A percentile compares a stretch with the other conserved stretches of the same genome.
Evolutionary conservation across 2,113 vertebrate genomes (phyloP).

Genomic region (Melospiza melodia): DNA sequence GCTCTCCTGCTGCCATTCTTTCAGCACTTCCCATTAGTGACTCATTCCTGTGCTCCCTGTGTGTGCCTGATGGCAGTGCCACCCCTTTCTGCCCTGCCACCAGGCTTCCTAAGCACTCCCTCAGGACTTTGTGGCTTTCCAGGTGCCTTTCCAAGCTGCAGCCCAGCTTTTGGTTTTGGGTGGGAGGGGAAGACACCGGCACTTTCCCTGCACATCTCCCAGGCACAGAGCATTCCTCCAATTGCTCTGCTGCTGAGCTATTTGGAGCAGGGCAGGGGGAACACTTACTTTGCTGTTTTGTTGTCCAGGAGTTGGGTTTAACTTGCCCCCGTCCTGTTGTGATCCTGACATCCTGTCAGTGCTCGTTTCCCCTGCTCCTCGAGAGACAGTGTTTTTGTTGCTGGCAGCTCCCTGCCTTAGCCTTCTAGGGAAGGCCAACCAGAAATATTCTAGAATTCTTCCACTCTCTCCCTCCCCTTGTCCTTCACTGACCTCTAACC

Average conservation of each 20-base stretch:
- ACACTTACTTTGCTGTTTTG: neutral
- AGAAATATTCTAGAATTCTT: conserved; percentile 24
- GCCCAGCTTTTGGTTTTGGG: neutral
- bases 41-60: rapidly evolving
- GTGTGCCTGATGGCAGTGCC: neutral
- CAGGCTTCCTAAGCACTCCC: neutral
- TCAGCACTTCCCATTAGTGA: rapidly evolving
- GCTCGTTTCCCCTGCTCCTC: neutral
- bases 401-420: neutral
- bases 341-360: neutral
- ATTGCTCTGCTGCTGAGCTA: neutral
- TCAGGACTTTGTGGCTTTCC: neutral
- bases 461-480: neutral
- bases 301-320: neutral
- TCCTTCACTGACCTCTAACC: conserved; percentile 49
- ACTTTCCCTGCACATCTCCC: neutral
- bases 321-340: neutral
- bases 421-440: neutral
- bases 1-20: neutral
- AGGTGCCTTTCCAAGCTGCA: neutral
- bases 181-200: neutral
- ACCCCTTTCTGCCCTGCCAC: neutral
- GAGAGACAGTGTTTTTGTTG: rapidly evolving
- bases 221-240: neutral
- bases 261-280: neutral